Conservation (phyloP, 2,113 vertebrate species). For the Rhinolophus ferrumequinum region DNA sequence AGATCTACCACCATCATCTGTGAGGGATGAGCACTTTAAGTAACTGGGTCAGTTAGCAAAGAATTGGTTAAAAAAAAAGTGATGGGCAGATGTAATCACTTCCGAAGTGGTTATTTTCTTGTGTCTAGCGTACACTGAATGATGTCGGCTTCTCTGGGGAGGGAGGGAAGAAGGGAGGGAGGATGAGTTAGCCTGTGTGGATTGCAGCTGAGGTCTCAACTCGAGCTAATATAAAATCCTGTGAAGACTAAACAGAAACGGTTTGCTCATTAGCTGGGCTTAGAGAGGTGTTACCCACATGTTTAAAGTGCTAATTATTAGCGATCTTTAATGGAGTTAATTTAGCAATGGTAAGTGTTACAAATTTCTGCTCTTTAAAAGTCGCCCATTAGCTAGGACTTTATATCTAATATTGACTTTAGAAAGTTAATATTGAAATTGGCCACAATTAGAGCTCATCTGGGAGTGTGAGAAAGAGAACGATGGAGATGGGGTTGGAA, state of each 20-base stretch:
- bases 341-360: constrained; percentile 66
- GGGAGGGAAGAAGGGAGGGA: neutral
- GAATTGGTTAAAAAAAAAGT: neutral
- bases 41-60: neutral
- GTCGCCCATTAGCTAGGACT: constrained; percentile 45
- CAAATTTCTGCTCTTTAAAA: constrained; percentile 60
- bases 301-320: constrained; percentile 75
- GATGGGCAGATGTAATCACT: neutral
- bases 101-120: constrained; percentile 9
- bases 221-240: constrained; percentile 64
- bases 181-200: neutral
- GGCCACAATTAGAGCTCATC: neutral
- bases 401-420: constrained; percentile 56
- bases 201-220: constrained; percentile 62
- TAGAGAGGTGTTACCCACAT: constrained; percentile 57
- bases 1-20: neutral
- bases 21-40: neutral
- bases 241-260: constrained; percentile 75
- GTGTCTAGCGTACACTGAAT: neutral
- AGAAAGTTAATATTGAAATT: constrained; percentile 55
- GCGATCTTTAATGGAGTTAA: constrained; percentile 68
- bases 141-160: neutral
- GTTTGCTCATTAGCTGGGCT: constrained; percentile 74
- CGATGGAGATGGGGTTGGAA: neutral
- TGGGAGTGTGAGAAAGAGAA: neutral